phyloP scores from a whole-genome alignment of 1,140 invertebrate species.

The Oryzaephilus surinamensis region DNA sequence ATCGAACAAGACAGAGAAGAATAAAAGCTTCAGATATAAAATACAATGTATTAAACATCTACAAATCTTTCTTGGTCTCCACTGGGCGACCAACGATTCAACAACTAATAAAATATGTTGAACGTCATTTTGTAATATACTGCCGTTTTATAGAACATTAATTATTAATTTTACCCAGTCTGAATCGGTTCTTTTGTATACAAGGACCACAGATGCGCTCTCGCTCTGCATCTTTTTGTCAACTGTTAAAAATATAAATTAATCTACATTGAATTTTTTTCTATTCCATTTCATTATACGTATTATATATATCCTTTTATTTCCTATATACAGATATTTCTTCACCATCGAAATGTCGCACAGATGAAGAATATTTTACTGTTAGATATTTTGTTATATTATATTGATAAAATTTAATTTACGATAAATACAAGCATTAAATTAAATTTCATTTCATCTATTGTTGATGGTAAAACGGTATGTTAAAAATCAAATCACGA shows the following conservation, averaged over 20 bases:
- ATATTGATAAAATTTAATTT: no score
- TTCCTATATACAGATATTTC: no score
- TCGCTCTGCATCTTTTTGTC: conserved; percentile 17
- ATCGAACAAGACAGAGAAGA: conserved; percentile 8
- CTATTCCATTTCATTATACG: no score
- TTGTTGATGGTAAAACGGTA: no score
- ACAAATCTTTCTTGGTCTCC: conserved; percentile 21
- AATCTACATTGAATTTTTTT: no score
- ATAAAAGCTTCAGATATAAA: conserved; percentile 24
- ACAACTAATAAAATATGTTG: conserved; percentile 26
- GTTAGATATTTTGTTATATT: no score
- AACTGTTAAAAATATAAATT: conserved; percentile 12
- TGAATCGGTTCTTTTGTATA: conserved; percentile 17
- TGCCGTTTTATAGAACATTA: conserved; percentile 23
- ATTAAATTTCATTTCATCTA: no score
- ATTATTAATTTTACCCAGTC: conserved; percentile 24
- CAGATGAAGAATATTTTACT: no score
- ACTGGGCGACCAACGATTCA: conserved; percentile 16
- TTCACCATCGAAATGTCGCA: no score
- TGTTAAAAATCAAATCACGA: no score
- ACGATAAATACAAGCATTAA: no score
- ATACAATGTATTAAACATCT: conserved; percentile 25
- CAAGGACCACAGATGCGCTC: conserved; percentile 12
- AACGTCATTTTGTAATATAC: conserved; percentile 20
- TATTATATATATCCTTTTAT: no score